These are phyloP conservation scores for Lysandra coridon DNA, from an alignment of 2,888 invertebrate species.

Conservation along the genomic window DNA sequence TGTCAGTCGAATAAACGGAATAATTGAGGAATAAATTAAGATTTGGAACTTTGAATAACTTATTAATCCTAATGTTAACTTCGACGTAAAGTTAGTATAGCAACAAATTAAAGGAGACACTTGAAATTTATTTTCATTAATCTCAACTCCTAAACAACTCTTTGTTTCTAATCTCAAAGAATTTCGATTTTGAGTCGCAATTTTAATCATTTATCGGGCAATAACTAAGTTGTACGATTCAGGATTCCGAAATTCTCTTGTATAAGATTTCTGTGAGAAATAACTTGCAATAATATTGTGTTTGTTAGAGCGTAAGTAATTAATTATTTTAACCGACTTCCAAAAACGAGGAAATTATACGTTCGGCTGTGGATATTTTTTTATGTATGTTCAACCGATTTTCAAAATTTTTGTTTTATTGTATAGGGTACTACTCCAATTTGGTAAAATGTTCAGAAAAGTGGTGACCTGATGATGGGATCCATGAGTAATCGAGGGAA, in stretches of 20 bases:
- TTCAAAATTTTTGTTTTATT: too few relatives aligned
- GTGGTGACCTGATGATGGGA: too few relatives aligned
- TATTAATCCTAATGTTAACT: slow-evolving; percentile 20
- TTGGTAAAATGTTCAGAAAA: too few relatives aligned
- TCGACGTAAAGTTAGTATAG: background rate
- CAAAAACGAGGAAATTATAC: too few relatives aligned
- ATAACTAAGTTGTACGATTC: background rate
- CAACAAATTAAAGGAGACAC: slow-evolving; percentile 26
- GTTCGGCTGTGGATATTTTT: too few relatives aligned
- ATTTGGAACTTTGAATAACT: slow-evolving; percentile 14
- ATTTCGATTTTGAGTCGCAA: slow-evolving; percentile 15
- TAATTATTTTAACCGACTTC: background rate
- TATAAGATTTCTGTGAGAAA: background rate
- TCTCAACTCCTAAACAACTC: slow-evolving; percentile 24
- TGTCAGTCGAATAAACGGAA: background rate
- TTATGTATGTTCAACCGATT: too few relatives aligned
- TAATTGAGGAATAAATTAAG: slow-evolving; percentile 19
- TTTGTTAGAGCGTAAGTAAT: background rate
- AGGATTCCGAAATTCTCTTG: background rate
- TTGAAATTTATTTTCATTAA: slow-evolving; percentile 27
- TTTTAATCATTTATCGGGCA: slow-evolving; percentile 11
- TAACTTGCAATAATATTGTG: background rate
- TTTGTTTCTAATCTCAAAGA: slow-evolving; percentile 19
- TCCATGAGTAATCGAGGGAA: too few relatives aligned
- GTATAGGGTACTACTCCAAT: too few relatives aligned